Conservation (phyloP, 2,797 vertebrate genomes). For the Crocidura indochinensis region DNA sequence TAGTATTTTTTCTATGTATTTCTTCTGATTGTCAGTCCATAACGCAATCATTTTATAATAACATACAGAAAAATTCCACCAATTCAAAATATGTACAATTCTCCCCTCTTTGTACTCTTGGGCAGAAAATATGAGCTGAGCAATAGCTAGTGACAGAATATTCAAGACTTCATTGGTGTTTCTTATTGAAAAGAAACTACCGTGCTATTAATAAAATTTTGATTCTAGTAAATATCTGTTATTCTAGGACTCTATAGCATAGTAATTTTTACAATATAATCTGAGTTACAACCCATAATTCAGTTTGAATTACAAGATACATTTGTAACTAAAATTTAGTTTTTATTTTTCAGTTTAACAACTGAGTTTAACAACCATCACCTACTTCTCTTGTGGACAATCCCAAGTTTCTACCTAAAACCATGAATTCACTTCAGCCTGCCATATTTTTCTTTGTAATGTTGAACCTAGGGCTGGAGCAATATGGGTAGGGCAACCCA, state of each 20-base stretch:
- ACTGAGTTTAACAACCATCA: not conserved
- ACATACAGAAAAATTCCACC: no score
- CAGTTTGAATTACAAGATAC: conserved; percentile 30
- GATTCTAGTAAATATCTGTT: not conserved
- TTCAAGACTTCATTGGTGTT: not conserved
- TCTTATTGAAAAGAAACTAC: conserved; percentile 35
- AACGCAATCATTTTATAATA: no score
- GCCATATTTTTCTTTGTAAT: not conserved
- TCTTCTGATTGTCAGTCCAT: not conserved
- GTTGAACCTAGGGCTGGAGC: not conserved
- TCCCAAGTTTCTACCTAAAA: not conserved
- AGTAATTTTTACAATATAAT: not conserved
- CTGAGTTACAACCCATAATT: not conserved
- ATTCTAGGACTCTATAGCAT: conserved; percentile 38
- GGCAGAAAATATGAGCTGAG: not conserved
- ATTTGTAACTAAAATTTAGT: conserved; percentile 3
- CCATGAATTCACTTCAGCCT: not conserved
- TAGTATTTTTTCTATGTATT: not conserved
- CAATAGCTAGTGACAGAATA: conserved; percentile 2
- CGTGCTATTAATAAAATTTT: not conserved
- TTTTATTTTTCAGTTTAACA: conserved; percentile 7
- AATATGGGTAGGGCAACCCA: no score
- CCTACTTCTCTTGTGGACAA: not conserved
- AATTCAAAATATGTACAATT: no score
- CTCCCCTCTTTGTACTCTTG: not conserved